Conservation (phyloP, 2,113 vertebrate genomes). For the Mesoclemmys tuberculata region DNA sequence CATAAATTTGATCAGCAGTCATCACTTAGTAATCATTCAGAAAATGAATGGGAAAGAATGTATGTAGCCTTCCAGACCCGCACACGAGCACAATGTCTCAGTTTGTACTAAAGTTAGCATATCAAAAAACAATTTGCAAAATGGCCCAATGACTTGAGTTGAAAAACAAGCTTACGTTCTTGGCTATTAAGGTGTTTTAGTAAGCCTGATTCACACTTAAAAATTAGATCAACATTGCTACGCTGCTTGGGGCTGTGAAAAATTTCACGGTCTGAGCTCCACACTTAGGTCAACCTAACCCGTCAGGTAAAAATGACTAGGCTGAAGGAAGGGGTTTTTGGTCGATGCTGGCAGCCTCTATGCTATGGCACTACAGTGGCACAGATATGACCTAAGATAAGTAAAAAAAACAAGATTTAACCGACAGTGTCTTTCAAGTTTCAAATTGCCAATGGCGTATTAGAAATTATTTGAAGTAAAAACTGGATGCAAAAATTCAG, state of each 20-base stretch:
- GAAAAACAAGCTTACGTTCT: background rate
- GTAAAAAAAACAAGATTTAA: background rate
- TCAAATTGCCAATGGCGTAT: background rate
- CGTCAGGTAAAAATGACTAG: background rate
- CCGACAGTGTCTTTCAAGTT: background rate
- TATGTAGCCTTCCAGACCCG: constrained; percentile 18
- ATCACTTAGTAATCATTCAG: background rate
- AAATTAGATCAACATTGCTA: background rate
- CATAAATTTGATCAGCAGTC: background rate
- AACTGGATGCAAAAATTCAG: background rate
- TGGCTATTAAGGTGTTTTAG: background rate
- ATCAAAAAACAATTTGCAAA: constrained; percentile 33
- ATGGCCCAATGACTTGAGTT: background rate
- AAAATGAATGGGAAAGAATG: background rate
- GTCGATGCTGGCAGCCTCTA: background rate
- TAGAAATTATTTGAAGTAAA: background rate
- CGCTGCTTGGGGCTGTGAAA: background rate
- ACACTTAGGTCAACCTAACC: background rate
- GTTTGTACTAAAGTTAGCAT: constrained; percentile 44
- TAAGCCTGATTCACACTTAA: background rate
- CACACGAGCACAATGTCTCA: background rate
- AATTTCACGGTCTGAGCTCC: background rate
- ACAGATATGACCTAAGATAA: background rate
- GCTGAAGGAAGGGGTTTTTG: background rate
- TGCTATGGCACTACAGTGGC: background rate